These are phyloP conservation scores for Tauraco hartlaubi DNA, from an alignment of 2,797 vertebrate genomes.

Conservation along the genomic window DNA sequence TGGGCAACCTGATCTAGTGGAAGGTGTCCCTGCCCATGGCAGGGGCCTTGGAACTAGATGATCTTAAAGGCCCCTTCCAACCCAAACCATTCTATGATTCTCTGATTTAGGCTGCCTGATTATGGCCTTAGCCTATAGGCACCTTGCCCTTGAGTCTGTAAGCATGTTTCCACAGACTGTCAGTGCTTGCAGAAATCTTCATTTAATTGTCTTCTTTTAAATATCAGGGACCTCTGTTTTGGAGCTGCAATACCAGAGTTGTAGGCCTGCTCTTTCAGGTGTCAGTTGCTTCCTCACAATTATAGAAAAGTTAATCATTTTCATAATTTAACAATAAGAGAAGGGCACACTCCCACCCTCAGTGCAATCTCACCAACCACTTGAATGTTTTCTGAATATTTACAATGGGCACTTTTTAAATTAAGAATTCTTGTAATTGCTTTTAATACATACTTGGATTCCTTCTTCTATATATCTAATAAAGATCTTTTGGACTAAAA, in stretches of 20 bases:
- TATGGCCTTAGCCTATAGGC: background rate
- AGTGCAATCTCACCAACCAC: background rate
- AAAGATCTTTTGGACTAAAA: conserved; percentile 5
- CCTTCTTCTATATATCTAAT: conserved; percentile 16
- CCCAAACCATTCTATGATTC: too few species aligned
- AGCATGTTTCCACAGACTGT: background rate
- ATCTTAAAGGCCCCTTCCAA: too few species aligned
- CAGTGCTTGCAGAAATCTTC: background rate
- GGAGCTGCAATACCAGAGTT: background rate
- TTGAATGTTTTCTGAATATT: background rate
- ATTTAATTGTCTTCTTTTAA: background rate
- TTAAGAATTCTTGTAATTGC: background rate
- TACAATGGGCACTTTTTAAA: background rate
- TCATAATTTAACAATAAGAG: background rate
- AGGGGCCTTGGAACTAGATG: too few species aligned
- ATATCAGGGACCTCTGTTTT: background rate
- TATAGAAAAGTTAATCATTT: background rate
- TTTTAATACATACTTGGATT: background rate
- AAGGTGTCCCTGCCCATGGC: too few species aligned
- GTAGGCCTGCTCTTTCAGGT: background rate
- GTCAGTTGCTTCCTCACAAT: background rate
- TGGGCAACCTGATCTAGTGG: too few species aligned
- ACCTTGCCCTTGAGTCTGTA: background rate
- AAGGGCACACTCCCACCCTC: background rate
- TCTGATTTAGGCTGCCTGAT: background rate